These are phyloP conservation scores for Cyanoramphus novaezelandiae DNA, from an alignment of 2,113 vertebrate genomes.

Conservation along the genomic window DNA sequence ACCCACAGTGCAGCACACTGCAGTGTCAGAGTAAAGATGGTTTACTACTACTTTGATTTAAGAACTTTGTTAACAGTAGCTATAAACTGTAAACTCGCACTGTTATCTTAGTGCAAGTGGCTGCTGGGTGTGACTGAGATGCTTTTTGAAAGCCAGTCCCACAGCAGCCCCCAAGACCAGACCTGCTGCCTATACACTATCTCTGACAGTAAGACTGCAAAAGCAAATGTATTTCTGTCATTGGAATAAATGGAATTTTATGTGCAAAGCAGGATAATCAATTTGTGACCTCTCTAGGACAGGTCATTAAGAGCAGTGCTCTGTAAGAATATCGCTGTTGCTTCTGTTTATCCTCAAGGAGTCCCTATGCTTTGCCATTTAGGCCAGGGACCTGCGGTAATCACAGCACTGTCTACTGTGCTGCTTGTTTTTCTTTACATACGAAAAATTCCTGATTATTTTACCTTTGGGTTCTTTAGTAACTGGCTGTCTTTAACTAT, in stretches of 20 bases:
- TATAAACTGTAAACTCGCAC: background rate
- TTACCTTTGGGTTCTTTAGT: background rate
- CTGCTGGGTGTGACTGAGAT: background rate
- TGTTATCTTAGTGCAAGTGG: background rate
- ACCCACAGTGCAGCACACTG: background rate
- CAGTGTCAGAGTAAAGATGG: background rate
- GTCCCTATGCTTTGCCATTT: background rate
- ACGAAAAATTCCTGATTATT: background rate
- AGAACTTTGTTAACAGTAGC: background rate
- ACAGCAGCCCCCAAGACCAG: background rate
- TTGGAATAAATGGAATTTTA: background rate
- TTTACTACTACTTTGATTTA: background rate
- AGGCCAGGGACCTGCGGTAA: background rate
- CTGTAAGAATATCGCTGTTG: background rate
- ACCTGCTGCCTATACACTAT: background rate
- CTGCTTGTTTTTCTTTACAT: background rate
- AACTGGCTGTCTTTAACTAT: background rate
- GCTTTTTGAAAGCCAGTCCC: background rate
- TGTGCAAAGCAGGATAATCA: background rate
- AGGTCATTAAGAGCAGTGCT: background rate
- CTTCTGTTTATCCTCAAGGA: background rate
- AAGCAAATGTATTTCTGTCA: background rate
- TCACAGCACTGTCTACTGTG: background rate
- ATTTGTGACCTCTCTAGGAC: background rate
- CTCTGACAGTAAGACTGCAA: background rate